These are phyloP conservation scores for Heteropelma amictum DNA, from an alignment of 2,888 invertebrate genomes.

Conservation along the genomic window DNA sequence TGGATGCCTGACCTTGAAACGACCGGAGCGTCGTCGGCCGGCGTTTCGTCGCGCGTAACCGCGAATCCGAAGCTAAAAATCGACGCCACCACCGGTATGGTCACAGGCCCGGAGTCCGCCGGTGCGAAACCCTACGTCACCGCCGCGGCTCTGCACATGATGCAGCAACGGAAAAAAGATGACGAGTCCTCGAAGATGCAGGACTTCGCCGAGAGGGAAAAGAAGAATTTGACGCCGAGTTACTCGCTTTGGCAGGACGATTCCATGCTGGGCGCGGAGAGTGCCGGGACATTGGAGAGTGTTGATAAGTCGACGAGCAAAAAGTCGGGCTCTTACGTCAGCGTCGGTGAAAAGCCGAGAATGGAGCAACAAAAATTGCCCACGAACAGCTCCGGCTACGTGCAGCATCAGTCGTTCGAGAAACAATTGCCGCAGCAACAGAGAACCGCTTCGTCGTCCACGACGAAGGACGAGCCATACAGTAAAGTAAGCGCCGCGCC, in stretches of 20 bases:
- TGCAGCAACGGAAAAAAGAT: conserved; percentile 59
- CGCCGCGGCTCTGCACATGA: conserved; percentile 64
- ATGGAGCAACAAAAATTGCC: conserved; percentile 53
- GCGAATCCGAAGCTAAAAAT: background rate
- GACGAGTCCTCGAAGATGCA: background rate
- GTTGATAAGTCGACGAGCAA: conserved; percentile 26
- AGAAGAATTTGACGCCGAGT: conserved; percentile 44
- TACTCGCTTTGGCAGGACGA: conserved; percentile 61
- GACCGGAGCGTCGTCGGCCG: conserved; percentile 33
- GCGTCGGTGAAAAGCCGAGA: conserved; percentile 64
- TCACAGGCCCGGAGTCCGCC: too few species aligned
- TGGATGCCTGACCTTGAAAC: conserved; percentile 64
- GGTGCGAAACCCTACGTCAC: conserved; percentile 62
- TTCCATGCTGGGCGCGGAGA: conserved; percentile 48
- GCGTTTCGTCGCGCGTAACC: background rate
- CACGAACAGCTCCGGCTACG: conserved; percentile 57
- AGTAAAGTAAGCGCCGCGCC: conserved; percentile 73
- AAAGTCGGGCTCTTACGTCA: conserved; percentile 67
- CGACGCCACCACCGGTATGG: background rate
- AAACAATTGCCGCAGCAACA: conserved; percentile 56
- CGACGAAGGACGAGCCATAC: conserved; percentile 69
- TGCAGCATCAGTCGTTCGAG: conserved; percentile 65
- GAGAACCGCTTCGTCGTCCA: conserved; percentile 1
- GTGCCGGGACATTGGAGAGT: conserved; percentile 29
- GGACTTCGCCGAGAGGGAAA: conserved; percentile 53